Base-by-base conservation (phyloP, 53 echinoderm and acorn worm species). In the Holothuria leucospilota region DNA sequence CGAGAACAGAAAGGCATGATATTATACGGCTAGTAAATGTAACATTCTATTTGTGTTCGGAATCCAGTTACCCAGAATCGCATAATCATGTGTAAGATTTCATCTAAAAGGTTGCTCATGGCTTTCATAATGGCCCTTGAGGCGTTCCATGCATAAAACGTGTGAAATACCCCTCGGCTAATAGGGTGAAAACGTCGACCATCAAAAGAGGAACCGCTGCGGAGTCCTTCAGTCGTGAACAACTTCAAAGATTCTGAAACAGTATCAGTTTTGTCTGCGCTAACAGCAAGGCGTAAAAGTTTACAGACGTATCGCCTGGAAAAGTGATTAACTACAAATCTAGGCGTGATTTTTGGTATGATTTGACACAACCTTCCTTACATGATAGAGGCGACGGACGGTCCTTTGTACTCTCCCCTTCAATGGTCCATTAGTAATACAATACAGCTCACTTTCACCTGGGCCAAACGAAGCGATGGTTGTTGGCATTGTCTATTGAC, bases 161-260 rank as follows among this genome's bases (percentile, higher is more conserved):
- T 75, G 75, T 52, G 75, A 75, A 75, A 75, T 39, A 25, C 51
- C 75, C 75, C 21, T n/a, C 75, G 75, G 75, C 75, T 13, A 75
- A 52, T 14, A 20, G n/a, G 26, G 51, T 24, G n/a, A 75, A 49
- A 75, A 24, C 23, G 25, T 51, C 39, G 39, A 52, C 26, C 51
- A 24, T 75, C 75, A 75, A 75, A 75, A 49, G 75, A 38, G 75
- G 15, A 51, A 34, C 25, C 75, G 52, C 75, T 15, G 52, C 75
- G 24, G 68, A 34, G 68, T 68, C 28, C 68, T 16, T 68, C 68
- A 15, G n/a, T 68, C 34, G 68, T 34, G 68, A 34, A 68, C 29
- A 23, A 68, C 13, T 68, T 14, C 34, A 29, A 14, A 27, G 28
- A 28, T 12, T 9, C 29, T 34, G 34, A 13, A 68, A 68, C 68